phyloP scores from a whole-genome alignment of 2,797 vertebrate genomes.

The Smutsia gigantea region DNA sequence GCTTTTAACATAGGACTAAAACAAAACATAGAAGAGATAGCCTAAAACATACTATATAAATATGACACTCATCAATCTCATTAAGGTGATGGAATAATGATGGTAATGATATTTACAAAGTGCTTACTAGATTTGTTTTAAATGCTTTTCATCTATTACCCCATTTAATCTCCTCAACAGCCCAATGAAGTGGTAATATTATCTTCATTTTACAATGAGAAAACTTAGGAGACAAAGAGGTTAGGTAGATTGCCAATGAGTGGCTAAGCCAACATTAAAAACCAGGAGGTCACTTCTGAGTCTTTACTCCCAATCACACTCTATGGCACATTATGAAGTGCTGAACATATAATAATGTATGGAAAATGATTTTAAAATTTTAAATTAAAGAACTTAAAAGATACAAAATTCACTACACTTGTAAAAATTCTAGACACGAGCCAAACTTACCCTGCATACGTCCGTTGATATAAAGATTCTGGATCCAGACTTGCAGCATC shows the following conservation, averaged over 20 bases:
- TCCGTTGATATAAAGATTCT: constrained; percentile 96
- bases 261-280: background rate
- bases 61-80: background rate
- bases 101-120: background rate
- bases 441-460: constrained; percentile 95
- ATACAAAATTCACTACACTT: background rate
- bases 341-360: background rate
- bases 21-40: background rate
- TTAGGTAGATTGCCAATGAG: background rate
- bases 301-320: background rate
- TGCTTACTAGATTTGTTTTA: background rate
- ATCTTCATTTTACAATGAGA: background rate
- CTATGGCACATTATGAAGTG: background rate
- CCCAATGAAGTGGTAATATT: background rate
- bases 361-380: background rate
- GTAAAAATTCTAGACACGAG: background rate
- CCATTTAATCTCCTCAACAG: background rate
- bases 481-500: constrained; percentile 98
- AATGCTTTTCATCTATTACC: background rate
- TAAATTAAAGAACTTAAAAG: background rate
- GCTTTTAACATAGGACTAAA: background rate
- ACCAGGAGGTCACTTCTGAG: background rate
- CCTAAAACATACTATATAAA: background rate
- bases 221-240: background rate
- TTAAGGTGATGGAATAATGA: background rate